phyloP scores from a whole-genome alignment of 2,113 vertebrate genomes.

The Hippocampus abdominalis region DNA sequence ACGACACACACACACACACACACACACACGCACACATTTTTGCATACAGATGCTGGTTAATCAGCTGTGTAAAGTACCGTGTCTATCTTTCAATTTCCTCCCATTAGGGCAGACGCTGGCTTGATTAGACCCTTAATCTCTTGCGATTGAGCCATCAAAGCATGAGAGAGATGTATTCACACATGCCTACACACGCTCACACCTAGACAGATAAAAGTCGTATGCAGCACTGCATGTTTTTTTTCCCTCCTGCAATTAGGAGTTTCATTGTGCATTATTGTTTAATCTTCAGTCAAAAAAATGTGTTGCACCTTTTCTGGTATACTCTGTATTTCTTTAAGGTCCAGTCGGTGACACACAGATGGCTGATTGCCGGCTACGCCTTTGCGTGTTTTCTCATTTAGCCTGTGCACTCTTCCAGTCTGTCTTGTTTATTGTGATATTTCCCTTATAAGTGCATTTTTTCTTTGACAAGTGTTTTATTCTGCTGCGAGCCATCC shows the following conservation, averaged over 20 bases:
- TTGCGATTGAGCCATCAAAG: slow-evolving; percentile 73
- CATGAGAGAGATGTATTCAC: slow-evolving; percentile 51
- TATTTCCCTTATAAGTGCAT: not conserved
- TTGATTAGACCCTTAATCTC: slow-evolving; percentile 96
- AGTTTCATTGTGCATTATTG: slow-evolving; percentile 12
- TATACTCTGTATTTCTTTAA: slow-evolving; percentile 15
- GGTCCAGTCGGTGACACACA: slow-evolving; percentile 28
- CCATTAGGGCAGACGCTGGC: slow-evolving; percentile 92
- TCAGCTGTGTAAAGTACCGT: slow-evolving; percentile 93
- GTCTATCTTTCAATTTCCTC: slow-evolving; percentile 94
- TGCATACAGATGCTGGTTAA: slow-evolving; percentile 78
- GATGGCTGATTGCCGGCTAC: not conserved
- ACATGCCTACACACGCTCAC: slow-evolving; percentile 27
- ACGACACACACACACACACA: slow-evolving; percentile 19
- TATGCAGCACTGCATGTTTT: slow-evolving; percentile 14
- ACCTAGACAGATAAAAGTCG: slow-evolving; percentile 23
- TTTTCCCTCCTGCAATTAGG: not conserved
- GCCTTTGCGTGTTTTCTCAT: slow-evolving; percentile 4
- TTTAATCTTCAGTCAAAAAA: slow-evolving; percentile 1
- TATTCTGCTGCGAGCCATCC: not conserved
- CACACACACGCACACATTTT: slow-evolving; percentile 21
- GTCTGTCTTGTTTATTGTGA: not conserved
- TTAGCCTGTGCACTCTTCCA: slow-evolving; percentile 9
- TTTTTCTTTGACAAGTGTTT: not conserved
- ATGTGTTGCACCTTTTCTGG: slow-evolving; percentile 9